A percentile compares a stretch with the other conserved stretches of the same genome.
phyloP scores from a whole-genome alignment of 2,888 invertebrate genomes.

The Tetranychus piercei region DNA sequence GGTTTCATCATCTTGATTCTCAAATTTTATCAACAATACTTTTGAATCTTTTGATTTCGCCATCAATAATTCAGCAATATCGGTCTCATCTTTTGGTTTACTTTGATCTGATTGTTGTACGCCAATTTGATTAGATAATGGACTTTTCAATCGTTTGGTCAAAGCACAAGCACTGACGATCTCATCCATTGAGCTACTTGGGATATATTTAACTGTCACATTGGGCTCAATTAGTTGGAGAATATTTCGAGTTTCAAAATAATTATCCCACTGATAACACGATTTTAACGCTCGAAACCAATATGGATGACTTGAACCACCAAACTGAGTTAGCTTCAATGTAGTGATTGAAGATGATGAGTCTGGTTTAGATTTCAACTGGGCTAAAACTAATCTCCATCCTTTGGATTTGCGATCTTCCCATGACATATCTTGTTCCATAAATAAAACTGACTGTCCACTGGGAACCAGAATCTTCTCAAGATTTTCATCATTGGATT shows the following conservation, averaged over 20 bases:
- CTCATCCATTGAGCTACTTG: neutral
- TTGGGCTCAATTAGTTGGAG: neutral
- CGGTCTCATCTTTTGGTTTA: neutral
- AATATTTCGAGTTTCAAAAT: neutral
- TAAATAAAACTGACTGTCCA: neutral
- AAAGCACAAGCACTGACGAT: neutral
- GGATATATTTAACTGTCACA: neutral
- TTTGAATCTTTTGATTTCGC: neutral
- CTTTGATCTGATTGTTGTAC: neutral
- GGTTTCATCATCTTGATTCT: neutral
- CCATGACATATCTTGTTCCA: neutral
- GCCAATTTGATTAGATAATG: neutral
- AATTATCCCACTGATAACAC: neutral
- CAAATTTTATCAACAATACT: neutral
- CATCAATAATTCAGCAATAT: neutral
- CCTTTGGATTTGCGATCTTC: neutral
- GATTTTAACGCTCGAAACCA: neutral
- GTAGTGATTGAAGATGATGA: neutral
- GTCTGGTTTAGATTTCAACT: neutral
- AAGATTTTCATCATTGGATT: neutral
- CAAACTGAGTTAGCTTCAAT: neutral
- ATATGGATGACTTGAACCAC: neutral
- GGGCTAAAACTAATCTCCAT: neutral
- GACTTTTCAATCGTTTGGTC: neutral
- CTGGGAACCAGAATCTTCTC: neutral